These are phyloP conservation scores for Delphinapterus leucas DNA, from an alignment of 2,113 vertebrate species.

Conservation along the genomic window DNA sequence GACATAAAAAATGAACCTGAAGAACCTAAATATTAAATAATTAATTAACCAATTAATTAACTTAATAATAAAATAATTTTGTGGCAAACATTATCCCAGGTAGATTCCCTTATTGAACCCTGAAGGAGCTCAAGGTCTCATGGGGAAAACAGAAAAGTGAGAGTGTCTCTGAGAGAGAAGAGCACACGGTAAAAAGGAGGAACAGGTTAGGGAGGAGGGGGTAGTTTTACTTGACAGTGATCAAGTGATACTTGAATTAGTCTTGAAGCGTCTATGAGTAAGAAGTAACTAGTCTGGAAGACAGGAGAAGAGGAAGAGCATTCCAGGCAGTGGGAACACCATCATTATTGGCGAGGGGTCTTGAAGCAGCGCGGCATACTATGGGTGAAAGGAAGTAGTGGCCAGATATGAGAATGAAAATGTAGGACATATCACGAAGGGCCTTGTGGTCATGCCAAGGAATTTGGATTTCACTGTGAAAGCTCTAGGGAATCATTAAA, in stretches of 20 bases:
- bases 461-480: background rate
- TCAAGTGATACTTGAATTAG: background rate
- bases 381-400: background rate
- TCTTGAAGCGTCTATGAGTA: background rate
- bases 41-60: background rate
- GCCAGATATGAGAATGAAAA: background rate
- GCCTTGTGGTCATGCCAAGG: background rate
- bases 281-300: background rate
- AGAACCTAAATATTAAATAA: conserved; percentile 68
- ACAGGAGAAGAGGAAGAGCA: background rate
- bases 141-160: background rate
- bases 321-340: background rate
- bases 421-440: background rate
- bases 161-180: background rate
- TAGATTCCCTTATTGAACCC: background rate
- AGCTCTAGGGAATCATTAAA: background rate
- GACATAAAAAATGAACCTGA: conserved; percentile 68
- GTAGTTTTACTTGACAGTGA: background rate
- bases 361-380: background rate
- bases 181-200: background rate
- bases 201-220: background rate
- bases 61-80: background rate
- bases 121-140: background rate
- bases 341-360: background rate
- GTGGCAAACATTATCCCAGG: background rate